Evolutionary conservation across 2,888 invertebrate genomes (phyloP), one percentile per base, ranked within the genome.

Genomic region (Magallana nippona): DNA sequence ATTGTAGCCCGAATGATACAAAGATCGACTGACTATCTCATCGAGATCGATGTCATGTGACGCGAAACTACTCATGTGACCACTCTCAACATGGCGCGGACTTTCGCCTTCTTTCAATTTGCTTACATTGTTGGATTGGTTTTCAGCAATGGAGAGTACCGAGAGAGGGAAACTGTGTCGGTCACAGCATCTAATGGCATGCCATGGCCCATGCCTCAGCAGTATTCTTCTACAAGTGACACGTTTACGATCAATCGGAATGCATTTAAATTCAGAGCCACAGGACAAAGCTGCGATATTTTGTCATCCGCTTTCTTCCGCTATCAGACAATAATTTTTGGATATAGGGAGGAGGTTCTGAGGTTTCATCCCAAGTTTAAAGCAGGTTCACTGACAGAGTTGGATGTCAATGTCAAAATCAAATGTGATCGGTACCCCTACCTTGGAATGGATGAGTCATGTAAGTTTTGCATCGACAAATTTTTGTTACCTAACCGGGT

Each of bases 401-500:
- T 97, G 17, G 91, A 95, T 17, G 95, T 97, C 0, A 93, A 95
- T 58, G 94, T 97, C 80, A 94, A 93, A 32, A 93, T 95, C 10
- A 94, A 95, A 0, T 98, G 97, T 93, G 96, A 96, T 90, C 78
- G 94, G 0, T 95, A 95, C 91, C 97, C 97, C 0, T 94, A 95
- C 86, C 94, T 96, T 58, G 94, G 95, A 79, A 97, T 97, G 96
- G 96, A 96, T 92, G 98, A 98, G 94, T 95, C 96, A 89, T 98
- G 97, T 97, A 88, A 87, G 92, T 85, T 55, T 22, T 44, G 44
- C 5, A 44, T 8, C 8, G 44, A 44, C 44, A 44, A 44, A 8
- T 27, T 2, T 27, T 27, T 27, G 27, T 27, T 27, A 27, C 8
- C 5, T 44, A 44, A 44, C 44, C 8, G 44, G 44, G 44, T 44